phyloP scores from a whole-genome alignment of 2,113 vertebrate genomes.

The Alligator sinensis region DNA sequence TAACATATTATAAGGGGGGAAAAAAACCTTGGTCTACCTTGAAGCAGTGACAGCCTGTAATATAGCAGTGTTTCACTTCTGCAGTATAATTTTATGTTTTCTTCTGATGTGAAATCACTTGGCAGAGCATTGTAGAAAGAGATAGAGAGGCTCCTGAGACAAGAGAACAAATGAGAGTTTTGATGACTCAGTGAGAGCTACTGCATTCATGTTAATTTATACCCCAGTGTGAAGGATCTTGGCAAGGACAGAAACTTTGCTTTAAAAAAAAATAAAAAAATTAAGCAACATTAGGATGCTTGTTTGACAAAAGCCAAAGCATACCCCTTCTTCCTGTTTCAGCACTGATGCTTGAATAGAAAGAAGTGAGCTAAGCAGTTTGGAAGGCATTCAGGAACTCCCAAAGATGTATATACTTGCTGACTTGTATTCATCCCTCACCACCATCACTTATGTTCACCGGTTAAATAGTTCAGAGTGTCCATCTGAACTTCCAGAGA shows the following conservation, averaged over 20 bases:
- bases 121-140: slow-evolving; percentile 22
- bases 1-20: not conserved
- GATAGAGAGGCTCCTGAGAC: slow-evolving; percentile 42
- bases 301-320: slow-evolving; percentile 13
- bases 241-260: slow-evolving; percentile 43
- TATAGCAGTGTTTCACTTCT: slow-evolving; percentile 20
- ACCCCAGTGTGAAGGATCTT: slow-evolving; percentile 46
- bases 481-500: not conserved
- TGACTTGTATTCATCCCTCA: not conserved
- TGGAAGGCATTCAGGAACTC: slow-evolving; percentile 5
- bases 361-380: not conserved
- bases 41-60: slow-evolving; percentile 15
- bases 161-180: slow-evolving; percentile 38
- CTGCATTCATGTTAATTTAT: slow-evolving; percentile 57
- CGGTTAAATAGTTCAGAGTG: not conserved
- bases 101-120: slow-evolving; percentile 59
- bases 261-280: not conserved
- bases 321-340: not conserved
- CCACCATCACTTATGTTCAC: not conserved
- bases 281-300: slow-evolving; percentile 4
- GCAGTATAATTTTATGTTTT: slow-evolving; percentile 54
- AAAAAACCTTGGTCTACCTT: slow-evolving; percentile 12
- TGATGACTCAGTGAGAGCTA: slow-evolving; percentile 54
- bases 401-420: not conserved
- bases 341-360: not conserved